phyloP scores from a whole-genome alignment of 2,797 vertebrate genomes.

The Chrysocyon brachyurus region DNA sequence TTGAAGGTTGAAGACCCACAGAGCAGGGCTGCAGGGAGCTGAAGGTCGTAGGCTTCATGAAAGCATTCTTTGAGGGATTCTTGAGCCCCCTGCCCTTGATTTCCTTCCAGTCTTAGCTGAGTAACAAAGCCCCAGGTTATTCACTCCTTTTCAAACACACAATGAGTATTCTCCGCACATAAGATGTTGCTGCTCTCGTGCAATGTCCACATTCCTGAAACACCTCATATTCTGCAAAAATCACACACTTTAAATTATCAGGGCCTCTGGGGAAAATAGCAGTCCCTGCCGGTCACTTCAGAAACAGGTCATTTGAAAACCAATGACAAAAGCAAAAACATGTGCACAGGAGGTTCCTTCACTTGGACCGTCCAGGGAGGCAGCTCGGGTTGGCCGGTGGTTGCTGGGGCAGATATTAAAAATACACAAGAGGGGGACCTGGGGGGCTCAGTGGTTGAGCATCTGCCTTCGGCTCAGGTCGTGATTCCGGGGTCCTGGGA shows the following conservation, averaged over 20 bases:
- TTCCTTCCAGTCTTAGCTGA: neutral
- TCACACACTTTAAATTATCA: neutral
- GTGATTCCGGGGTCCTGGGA: too few relatives aligned
- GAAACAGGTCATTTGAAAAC: neutral
- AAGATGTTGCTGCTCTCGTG: neutral
- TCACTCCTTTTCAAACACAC: neutral
- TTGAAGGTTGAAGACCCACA: neutral
- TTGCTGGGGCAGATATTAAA: neutral
- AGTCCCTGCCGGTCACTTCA: neutral
- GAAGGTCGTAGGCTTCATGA: neutral
- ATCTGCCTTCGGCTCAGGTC: too few relatives aligned
- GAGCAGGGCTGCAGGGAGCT: neutral
- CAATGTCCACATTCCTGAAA: neutral
- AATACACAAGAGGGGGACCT: neutral
- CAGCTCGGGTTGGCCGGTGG: neutral
- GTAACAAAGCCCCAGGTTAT: neutral
- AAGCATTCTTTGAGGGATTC: neutral
- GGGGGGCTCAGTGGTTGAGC: too few relatives aligned
- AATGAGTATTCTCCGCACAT: neutral
- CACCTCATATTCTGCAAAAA: neutral
- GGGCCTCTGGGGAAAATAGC: neutral
- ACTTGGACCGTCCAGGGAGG: neutral
- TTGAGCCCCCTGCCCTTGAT: neutral
- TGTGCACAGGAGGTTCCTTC: neutral
- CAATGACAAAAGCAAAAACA: neutral